Conservation (phyloP, 2,113 vertebrate genomes). For the Chamaetylas fuelleborni region DNA sequence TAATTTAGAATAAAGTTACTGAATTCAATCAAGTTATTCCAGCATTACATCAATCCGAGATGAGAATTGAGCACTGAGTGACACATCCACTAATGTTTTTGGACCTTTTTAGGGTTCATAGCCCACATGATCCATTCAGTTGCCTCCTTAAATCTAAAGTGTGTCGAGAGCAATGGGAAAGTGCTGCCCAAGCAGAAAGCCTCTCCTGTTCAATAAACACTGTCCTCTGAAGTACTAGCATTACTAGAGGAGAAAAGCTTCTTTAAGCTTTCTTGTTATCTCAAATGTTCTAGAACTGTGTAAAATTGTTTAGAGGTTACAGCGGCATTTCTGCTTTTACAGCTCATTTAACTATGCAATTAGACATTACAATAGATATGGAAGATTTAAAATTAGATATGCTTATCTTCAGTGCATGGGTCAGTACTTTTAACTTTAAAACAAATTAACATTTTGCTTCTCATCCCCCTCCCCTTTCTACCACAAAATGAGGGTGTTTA, state of each 20-base stretch:
- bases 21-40: conserved; percentile 54
- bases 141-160: conserved; percentile 57
- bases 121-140: conserved; percentile 38
- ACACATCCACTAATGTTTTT: conserved; percentile 28
- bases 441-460: conserved; percentile 65
- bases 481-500: conserved; percentile 57
- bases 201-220: conserved; percentile 70
- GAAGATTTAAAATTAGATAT: conserved; percentile 78
- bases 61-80: conserved; percentile 12
- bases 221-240: conserved; percentile 61
- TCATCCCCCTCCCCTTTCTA: not conserved
- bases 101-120: conserved; percentile 31
- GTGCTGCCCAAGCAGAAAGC: conserved; percentile 71
- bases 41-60: not conserved
- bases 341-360: conserved; percentile 77
- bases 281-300: conserved; percentile 66
- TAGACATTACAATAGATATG: conserved; percentile 73
- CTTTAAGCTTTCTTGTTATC: conserved; percentile 60
- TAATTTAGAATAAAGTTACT: conserved; percentile 62
- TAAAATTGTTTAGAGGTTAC: conserved; percentile 69
- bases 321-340: conserved; percentile 57
- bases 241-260: conserved; percentile 65
- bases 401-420: conserved; percentile 67
- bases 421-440: conserved; percentile 71
- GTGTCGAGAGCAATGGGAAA: conserved; percentile 60